phyloP scores from a whole-genome alignment of 35 echinoderm and acorn worm genomes.

The Apostichopus parvimensis region DNA sequence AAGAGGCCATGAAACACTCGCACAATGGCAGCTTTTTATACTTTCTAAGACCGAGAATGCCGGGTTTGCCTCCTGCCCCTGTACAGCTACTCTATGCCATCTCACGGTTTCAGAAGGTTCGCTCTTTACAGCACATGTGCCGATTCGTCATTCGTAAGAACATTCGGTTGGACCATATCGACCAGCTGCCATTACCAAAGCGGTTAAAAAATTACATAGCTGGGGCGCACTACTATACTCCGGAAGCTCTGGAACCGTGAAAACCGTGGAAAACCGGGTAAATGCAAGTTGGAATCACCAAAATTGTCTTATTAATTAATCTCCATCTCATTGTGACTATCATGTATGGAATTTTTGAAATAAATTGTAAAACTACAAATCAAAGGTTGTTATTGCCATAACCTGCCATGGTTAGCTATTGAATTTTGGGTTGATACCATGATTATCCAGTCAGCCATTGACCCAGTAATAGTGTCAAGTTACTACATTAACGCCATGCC shows the following conservation, averaged over 20 bases:
- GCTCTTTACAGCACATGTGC: conserved; percentile 98
- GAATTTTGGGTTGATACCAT: too few relatives aligned
- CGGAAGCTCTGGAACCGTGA: conserved; percentile 81
- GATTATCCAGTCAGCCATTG: too few relatives aligned
- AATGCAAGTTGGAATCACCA: not conserved
- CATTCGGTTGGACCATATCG: conserved; percentile 93
- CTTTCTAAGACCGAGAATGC: conserved; percentile 89
- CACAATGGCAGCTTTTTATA: conserved; percentile 95
- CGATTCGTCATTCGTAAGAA: conserved; percentile 92
- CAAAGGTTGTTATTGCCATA: too few relatives aligned
- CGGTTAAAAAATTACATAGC: conserved; percentile 83
- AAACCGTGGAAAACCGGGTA: not conserved
- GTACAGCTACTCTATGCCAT: conserved; percentile 95
- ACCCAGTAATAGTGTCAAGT: too few relatives aligned
- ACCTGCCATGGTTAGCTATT: too few relatives aligned
- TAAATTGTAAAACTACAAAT: too few relatives aligned
- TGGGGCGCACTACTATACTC: conserved; percentile 95
- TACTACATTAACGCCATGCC: too few relatives aligned
- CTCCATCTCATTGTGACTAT: too few relatives aligned
- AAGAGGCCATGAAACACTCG: conserved; percentile 97
- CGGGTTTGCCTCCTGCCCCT: conserved; percentile 85
- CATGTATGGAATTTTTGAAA: too few relatives aligned
- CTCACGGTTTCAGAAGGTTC: conserved; percentile 93
- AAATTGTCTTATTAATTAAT: not conserved
- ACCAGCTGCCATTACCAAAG: conserved; percentile 82